phyloP scores from a whole-genome alignment of 2,888 invertebrate species.

The Eristalis intricaria region DNA sequence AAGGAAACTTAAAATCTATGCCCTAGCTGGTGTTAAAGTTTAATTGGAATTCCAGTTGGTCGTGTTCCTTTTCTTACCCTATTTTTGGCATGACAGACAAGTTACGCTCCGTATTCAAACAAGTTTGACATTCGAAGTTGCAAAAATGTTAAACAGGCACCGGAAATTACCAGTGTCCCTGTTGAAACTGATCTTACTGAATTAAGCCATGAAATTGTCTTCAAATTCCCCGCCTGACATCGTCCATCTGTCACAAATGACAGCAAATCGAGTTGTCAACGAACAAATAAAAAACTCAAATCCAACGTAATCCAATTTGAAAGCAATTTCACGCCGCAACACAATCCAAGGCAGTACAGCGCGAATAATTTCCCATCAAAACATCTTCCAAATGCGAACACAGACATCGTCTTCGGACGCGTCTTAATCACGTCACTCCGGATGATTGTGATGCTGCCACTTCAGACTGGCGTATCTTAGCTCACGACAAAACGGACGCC shows the following conservation, averaged over 20 bases:
- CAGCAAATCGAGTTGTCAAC: not conserved
- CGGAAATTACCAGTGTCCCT: not conserved
- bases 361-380: slow-evolving; percentile 59
- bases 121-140: too few species aligned
- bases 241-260: not conserved
- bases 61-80: too few species aligned
- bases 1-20: too few species aligned
- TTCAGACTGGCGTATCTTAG: not conserved
- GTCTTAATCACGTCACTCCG: slow-evolving; percentile 48
- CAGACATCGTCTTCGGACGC: not conserved
- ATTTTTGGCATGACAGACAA: too few species aligned
- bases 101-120: too few species aligned
- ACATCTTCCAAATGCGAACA: slow-evolving; percentile 17
- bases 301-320: slow-evolving; percentile 50
- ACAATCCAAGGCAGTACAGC: slow-evolving; percentile 14
- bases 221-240: not conserved
- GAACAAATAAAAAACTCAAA: not conserved
- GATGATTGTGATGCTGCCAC: slow-evolving; percentile 31
- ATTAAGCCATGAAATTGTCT: not conserved
- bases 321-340: slow-evolving; percentile 49
- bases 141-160: too few species aligned
- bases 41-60: too few species aligned
- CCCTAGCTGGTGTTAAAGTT: too few species aligned
- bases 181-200: not conserved
- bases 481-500: slow-evolving; percentile 20